Evolutionary conservation across 2,113 vertebrate species (phyloP).

Genomic region (Astur gentilis): DNA sequence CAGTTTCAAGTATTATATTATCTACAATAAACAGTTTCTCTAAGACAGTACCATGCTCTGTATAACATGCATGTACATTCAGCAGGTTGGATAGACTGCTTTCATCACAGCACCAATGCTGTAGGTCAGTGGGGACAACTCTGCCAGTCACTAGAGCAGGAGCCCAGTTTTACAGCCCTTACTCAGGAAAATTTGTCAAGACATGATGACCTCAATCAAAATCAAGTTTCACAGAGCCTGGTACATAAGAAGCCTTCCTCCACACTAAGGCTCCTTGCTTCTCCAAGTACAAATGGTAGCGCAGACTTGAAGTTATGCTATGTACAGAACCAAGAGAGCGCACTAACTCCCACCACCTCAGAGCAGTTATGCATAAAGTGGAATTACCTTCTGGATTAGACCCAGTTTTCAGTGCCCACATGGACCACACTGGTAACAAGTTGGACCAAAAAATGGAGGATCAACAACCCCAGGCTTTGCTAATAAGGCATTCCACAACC

Average conservation of each 20-base stretch:
- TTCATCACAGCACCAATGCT: background rate
- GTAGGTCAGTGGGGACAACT: background rate
- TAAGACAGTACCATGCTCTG: background rate
- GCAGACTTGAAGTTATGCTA: background rate
- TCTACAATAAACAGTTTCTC: background rate
- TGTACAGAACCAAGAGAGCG: background rate
- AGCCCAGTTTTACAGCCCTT: background rate
- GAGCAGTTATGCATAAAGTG: background rate
- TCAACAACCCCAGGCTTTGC: background rate
- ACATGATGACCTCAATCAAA: background rate
- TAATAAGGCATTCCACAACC: background rate
- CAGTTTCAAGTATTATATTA: background rate
- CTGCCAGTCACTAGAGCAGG: background rate
- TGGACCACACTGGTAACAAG: background rate
- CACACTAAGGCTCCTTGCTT: background rate
- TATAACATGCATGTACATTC: background rate
- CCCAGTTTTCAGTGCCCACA: background rate
- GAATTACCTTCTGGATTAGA: background rate
- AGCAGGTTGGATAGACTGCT: background rate
- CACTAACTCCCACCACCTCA: fast-evolving
- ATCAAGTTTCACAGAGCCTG: background rate
- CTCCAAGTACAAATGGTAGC: background rate
- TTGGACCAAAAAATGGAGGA: background rate
- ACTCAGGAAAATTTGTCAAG: too few species aligned
- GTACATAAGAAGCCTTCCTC: fast-evolving